phyloP scores from a whole-genome alignment of 2,888 invertebrate genomes.

The Hydropsyche betteni region DNA sequence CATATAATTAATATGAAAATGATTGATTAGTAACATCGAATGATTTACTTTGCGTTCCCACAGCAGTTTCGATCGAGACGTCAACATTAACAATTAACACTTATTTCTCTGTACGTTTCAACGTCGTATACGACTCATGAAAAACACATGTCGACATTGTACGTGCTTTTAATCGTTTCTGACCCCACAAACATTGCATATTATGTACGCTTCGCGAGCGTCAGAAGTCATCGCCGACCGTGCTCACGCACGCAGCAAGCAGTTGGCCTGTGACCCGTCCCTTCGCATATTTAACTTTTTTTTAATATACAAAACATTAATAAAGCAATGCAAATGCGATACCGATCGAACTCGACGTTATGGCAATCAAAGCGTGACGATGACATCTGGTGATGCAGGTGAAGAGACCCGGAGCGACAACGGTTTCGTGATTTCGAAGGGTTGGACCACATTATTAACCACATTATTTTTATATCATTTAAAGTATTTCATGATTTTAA shows the following conservation, averaged over 20 bases:
- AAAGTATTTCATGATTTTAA: no score
- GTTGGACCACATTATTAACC: neutral
- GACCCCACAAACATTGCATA: neutral
- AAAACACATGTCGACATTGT: neutral
- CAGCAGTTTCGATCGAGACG: no score
- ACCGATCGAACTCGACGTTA: conserved; percentile 41
- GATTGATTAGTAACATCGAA: no score
- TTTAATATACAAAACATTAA: neutral
- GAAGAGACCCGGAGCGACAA: conserved; percentile 27
- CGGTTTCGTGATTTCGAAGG: conserved; percentile 34
- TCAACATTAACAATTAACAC: no score
- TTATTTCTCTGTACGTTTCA: no score
- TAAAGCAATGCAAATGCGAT: conserved; percentile 38
- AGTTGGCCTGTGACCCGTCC: conserved; percentile 3
- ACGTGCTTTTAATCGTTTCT: conserved; percentile 12
- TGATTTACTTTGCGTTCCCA: no score
- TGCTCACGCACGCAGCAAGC: neutral
- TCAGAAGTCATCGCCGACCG: conserved; percentile 17
- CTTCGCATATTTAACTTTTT: conserved; percentile 1
- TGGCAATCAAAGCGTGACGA: conserved; percentile 50
- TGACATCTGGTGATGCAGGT: conserved; percentile 47
- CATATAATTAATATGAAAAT: no score
- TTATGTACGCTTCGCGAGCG: conserved; percentile 10
- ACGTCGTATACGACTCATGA: no score
- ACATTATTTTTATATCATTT: no score